Base-by-base conservation (phyloP, 2,888 invertebrate genomes). In the Hermaeophaga mercurialis region DNA sequence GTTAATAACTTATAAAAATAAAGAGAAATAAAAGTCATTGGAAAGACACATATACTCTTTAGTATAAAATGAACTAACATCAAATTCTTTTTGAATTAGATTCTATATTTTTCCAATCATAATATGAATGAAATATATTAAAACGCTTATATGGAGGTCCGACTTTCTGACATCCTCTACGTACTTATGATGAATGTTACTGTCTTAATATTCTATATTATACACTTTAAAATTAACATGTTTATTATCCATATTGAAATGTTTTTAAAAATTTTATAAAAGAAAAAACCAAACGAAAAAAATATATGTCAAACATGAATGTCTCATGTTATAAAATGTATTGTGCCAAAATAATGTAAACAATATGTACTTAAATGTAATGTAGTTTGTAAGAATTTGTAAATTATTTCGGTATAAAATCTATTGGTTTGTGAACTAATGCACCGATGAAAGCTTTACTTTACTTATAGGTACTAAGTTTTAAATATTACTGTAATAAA, bases 101-200 rank as follows among this genome's bases (percentile, higher is more conserved):
- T n/a, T n/a, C n/a, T n/a, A n/a, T n/a, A n/a, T n/a, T n/a, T n/a
- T n/a, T n/a, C n/a, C n/a, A n/a, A n/a, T n/a, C n/a, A n/a, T n/a
- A n/a, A n/a, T n/a, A n/a, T n/a, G n/a, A n/a, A n/a, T n/a, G n/a
- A n/a, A 28, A 46, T 54, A 63, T 64, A 64, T 58, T 54, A 59
- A 68, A 66, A 66, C 70, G 70, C 70, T 69, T 70, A 68, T 63
- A 64, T 59, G 59, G 65, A 66, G 62, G 66, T 63, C 59, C 63
- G 67, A 62, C 66, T 63, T 57, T 55, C 54, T 60, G 56, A 66
- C 62, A 62, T 65, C 67, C 67, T 66, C 67, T 64, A 65, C 60
- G 43, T 54, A 70, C 69, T 69, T 70, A 68, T 68, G 68, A 66
- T 71, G 57, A 64, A 68, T 71, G 70, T 71, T 64, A 61, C 64